Conservation (phyloP, 2,888 invertebrate species). For the Smittia aterrima region DNA sequence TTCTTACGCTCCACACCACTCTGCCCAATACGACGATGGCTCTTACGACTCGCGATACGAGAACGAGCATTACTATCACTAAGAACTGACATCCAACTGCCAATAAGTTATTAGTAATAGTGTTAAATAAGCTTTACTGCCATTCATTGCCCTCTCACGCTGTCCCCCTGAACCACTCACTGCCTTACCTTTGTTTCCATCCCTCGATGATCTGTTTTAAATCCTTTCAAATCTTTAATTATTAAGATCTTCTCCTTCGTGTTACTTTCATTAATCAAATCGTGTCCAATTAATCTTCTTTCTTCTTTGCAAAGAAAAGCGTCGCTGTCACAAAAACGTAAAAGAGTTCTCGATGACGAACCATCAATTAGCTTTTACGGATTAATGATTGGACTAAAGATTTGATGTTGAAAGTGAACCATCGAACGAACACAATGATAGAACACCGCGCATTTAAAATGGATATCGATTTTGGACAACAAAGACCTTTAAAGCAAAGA, state of each 20-base stretch:
- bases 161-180: neutral
- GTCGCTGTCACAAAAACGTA: neutral
- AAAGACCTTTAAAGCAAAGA: neutral
- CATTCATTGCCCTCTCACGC: constrained; percentile 24
- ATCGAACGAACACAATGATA: neutral
- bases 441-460: constrained; percentile 13
- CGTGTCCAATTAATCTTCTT: constrained; percentile 14
- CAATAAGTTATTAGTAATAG: constrained; percentile 29
- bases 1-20: neutral
- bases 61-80: constrained; percentile 45
- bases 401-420: neutral
- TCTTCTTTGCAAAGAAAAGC: constrained; percentile 4
- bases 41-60: constrained; percentile 49
- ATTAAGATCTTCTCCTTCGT: neutral
- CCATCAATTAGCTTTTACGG: constrained; percentile 19
- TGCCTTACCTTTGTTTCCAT: neutral
- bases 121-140: constrained; percentile 27
- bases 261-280: constrained; percentile 20
- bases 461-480: constrained; percentile 22
- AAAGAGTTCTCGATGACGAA: neutral
- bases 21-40: constrained; percentile 45
- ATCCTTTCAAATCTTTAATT: neutral
- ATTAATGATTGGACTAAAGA: constrained; percentile 16
- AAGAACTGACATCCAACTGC: constrained; percentile 30
- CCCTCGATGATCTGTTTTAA: neutral